Evolutionary conservation across 2,888 invertebrate species (phyloP), one percentile per base, ranked within the genome.

Genomic region (Drosophila antonietae): DNA sequence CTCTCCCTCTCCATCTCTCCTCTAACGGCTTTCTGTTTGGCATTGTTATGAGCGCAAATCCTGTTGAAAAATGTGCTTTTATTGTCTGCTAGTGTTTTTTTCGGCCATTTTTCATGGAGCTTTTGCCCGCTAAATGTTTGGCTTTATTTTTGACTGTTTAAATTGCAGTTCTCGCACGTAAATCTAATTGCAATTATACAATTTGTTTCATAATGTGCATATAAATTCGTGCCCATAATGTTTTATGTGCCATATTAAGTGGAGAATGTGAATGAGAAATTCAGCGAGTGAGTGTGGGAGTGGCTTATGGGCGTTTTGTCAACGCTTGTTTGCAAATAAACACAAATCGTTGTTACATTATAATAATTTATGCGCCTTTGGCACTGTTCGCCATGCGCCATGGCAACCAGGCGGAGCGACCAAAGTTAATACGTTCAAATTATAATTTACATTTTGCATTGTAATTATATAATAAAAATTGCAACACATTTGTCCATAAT

Each of bases 171-270:
- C 77, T 67, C n/a, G 58, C 47, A 58, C 63, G 63, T 63, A 73
- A 84, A 88, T 88, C 86, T 78, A 88, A 88, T 88, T 83, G 83
- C 88, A 88, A 88, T 83, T 83, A 83, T 85, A 63, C 88, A 83
- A 83, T 83, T 83, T 88, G 86, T 78, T 83, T 67, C 86, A 80
- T 71, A 84, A 80, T 81, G 67, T 64, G 68, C 68, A 64, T 75
- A 78, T 83, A 75, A 73, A 80, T 80, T 78, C 35, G 58, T 68
- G 43, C 10, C 56, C 28, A 78, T 71, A 72, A 75, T 79, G 41
- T 47, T 64, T 55, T 68, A 68, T 73, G 43, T 61, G 39, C 39
- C 43, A 41, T 69, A 65, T 62, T 71, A 75, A 76, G 33, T 69
- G 3, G n/a, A 55, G 39, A 28, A 20, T 53, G 39, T 33, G 37